Evolutionary conservation across 2,888 invertebrate species (phyloP).

Genomic region (Syrphus vitripennis): DNA sequence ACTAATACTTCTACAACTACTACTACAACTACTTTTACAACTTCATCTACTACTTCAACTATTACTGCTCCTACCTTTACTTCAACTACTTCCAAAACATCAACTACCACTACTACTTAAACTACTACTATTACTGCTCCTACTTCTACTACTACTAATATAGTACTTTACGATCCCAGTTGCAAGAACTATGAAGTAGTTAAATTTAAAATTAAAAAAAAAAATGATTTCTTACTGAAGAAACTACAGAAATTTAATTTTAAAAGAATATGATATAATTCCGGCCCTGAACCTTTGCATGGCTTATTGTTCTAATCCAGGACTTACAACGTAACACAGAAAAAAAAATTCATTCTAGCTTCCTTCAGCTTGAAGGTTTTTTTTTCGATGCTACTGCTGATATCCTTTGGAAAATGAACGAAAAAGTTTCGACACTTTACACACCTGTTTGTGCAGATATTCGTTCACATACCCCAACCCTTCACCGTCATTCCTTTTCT

Average conservation of each 20-base stretch:
- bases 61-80: too few species aligned
- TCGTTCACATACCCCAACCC: background rate
- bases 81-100: too few species aligned
- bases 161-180: too few species aligned
- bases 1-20: too few species aligned
- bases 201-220: background rate
- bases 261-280: background rate
- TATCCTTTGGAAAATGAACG: conserved; percentile 34
- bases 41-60: too few species aligned
- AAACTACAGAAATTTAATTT: background rate
- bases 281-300: background rate
- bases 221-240: background rate
- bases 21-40: too few species aligned
- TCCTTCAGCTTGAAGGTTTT: background rate
- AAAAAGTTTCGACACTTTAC: conserved; percentile 58
- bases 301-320: background rate
- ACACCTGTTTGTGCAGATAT: conserved; percentile 55
- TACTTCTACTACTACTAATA: too few species aligned
- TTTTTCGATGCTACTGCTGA: conserved; percentile 21
- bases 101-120: too few species aligned
- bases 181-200: too few species aligned
- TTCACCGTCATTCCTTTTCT: background rate
- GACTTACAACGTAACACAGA: background rate
- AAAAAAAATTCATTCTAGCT: background rate
- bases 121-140: too few species aligned